Evolutionary conservation across 1,140 invertebrate genomes (phyloP), one percentile per base, ranked within the genome.

Genomic region (Bombus confusus): DNA sequence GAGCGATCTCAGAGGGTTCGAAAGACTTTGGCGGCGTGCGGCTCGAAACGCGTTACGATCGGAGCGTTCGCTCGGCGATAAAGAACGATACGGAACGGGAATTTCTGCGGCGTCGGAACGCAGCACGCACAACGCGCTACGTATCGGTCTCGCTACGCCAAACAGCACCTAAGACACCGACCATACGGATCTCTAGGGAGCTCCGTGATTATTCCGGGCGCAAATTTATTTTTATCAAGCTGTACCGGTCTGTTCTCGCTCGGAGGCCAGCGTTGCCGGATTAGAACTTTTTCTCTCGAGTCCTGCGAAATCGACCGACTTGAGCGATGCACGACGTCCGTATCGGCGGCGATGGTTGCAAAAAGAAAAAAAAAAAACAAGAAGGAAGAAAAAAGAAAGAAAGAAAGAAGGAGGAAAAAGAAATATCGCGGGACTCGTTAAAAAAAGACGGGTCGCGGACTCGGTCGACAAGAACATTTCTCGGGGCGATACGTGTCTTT

Each of bases 191-290:
- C 88, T 89, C 88, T 89, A 90, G 88, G 88, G 89, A 90, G 89
- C 89, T 90, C 88, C 86, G 89, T 80, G 89, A 90, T 90, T 90
- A 90, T 90, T 90, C 89, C 89, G 89, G 89, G 89, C 89, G 88
- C 88, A 90, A 90, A 90, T 90, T 90, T 90, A 90, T 90, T 90
- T 90, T 90, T 90, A 90, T 90, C 89, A 85, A 88, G 74, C 88
- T 76, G 88, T 87, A 76, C 85, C 81, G 86, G 88, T 80, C 89
- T 90, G 89, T 90, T 86, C 88, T 87, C 82, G 88, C 64, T 72
- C 80, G 71, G 68, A 82, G 79, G 88, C 82, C 88, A 81, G 68
- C 86, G 89, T 90, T 90, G 89, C 89, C 89, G 89, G 86, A 90
- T 85, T 90, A 90, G 75, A 86, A 90, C 71, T 90, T 90, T 90